Conservation (phyloP, 2,797 vertebrate genomes). For the Halcyon chelicuti region DNA sequence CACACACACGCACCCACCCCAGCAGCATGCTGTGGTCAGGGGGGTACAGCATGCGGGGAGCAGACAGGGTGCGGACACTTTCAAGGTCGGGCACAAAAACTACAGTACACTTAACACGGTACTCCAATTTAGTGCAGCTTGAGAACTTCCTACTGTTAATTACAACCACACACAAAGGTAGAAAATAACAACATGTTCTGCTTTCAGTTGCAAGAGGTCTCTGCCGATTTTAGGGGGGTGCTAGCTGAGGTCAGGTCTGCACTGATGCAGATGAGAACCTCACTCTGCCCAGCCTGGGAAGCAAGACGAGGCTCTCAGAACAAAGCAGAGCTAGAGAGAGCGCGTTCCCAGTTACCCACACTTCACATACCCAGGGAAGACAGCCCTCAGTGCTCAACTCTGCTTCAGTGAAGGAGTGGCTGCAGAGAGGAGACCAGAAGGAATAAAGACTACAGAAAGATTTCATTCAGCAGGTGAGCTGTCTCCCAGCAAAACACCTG, state of each 20-base stretch:
- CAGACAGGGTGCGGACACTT: not conserved
- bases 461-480: not conserved
- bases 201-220: not conserved
- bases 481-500: not conserved
- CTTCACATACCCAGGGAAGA: not conserved
- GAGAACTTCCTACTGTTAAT: not conserved
- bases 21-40: too few relatives aligned
- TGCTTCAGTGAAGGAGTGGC: not conserved
- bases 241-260: not conserved
- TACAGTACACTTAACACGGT: not conserved
- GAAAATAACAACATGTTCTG: not conserved
- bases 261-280: not conserved
- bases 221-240: not conserved
- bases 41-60: not conserved
- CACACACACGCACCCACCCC: not conserved
- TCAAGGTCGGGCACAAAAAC: slow-evolving; percentile 31
- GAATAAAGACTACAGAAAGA: not conserved
- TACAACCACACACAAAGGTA: not conserved
- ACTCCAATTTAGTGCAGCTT: not conserved
- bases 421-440: not conserved
- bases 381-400: not conserved
- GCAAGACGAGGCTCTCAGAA: not conserved
- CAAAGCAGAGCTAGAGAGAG: not conserved
- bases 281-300: not conserved
- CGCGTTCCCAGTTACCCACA: not conserved